These are phyloP conservation scores for Hypotaenidia okinawae DNA, from an alignment of 2,797 vertebrate species.

Conservation along the genomic window DNA sequence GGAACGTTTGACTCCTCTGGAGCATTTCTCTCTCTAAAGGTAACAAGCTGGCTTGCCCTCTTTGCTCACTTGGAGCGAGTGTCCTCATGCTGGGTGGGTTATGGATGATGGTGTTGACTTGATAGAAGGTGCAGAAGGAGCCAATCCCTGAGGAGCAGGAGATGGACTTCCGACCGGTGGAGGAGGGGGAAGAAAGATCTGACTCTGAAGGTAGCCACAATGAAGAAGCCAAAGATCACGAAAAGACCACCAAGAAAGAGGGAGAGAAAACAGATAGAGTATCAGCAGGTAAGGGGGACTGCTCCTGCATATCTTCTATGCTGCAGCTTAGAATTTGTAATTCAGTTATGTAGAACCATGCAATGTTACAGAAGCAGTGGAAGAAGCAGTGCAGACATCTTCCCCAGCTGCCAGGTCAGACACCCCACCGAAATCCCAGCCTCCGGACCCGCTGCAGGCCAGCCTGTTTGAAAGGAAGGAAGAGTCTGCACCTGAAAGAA, in stretches of 20 bases:
- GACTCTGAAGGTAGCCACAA: constrained; percentile 87
- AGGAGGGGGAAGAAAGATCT: constrained; percentile 83
- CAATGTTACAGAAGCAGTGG: constrained; percentile 76
- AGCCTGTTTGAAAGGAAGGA: constrained; percentile 76
- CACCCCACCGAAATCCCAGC: constrained; percentile 74
- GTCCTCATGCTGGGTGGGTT: background rate
- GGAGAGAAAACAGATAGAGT: constrained; percentile 75
- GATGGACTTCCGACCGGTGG: constrained; percentile 92
- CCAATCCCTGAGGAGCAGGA: constrained; percentile 96
- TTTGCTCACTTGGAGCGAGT: rapidly evolving
- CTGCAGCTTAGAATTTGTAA: background rate
- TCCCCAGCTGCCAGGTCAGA: constrained; percentile 70
- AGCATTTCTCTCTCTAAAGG: constrained; percentile 96
- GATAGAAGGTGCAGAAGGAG: constrained; percentile 95
- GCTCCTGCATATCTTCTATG: background rate
- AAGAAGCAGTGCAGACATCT: constrained; percentile 71
- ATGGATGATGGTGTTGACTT: constrained; percentile 7
- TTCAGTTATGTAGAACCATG: constrained; percentile 25
- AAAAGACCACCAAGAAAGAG: constrained; percentile 80
- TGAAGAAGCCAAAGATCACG: constrained; percentile 92
- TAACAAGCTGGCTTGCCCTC: constrained; percentile 47
- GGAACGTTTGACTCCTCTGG: constrained; percentile 98
- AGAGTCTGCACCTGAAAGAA: constrained; percentile 69
- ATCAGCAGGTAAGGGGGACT: constrained; percentile 59
- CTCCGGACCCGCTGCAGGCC: constrained; percentile 64